Evolutionary conservation across 2,888 invertebrate species (phyloP).

Genomic region (Leucoma salicis): DNA sequence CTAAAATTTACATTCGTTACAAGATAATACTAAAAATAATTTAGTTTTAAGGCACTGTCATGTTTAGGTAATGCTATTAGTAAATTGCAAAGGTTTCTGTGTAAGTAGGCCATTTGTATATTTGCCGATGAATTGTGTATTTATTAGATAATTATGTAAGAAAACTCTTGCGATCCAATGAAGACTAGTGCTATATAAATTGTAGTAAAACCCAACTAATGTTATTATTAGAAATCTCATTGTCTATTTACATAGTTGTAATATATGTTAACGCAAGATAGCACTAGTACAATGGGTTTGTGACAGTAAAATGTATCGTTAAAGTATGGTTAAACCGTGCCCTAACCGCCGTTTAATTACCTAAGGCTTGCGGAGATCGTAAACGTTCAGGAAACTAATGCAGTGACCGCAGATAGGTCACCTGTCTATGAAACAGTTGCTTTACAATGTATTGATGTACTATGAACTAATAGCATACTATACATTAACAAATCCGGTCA

Average conservation of each 20-base stretch:
- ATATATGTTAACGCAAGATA: slow-evolving; percentile 36
- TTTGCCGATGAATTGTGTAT: no score
- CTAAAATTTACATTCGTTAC: no score
- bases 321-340: slow-evolving; percentile 63
- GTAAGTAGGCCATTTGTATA: no score
- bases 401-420: slow-evolving; percentile 71
- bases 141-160: no score
- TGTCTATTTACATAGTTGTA: slow-evolving; percentile 53
- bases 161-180: neutral
- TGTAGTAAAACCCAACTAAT: neutral
- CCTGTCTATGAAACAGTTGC: slow-evolving; percentile 38
- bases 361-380: slow-evolving; percentile 55
- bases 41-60: no score
- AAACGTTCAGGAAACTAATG: slow-evolving; percentile 71
- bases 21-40: no score
- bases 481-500: no score
- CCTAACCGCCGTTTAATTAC: slow-evolving; percentile 71
- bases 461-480: neutral
- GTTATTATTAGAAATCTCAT: slow-evolving; percentile 19
- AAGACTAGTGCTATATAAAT: neutral
- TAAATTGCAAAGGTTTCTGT: no score
- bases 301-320: slow-evolving; percentile 59
- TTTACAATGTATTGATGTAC: slow-evolving; percentile 28
- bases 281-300: slow-evolving; percentile 53
- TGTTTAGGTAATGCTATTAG: no score